phyloP scores from a whole-genome alignment of 2,888 invertebrate genomes.

The Ptilodon capucinus region DNA sequence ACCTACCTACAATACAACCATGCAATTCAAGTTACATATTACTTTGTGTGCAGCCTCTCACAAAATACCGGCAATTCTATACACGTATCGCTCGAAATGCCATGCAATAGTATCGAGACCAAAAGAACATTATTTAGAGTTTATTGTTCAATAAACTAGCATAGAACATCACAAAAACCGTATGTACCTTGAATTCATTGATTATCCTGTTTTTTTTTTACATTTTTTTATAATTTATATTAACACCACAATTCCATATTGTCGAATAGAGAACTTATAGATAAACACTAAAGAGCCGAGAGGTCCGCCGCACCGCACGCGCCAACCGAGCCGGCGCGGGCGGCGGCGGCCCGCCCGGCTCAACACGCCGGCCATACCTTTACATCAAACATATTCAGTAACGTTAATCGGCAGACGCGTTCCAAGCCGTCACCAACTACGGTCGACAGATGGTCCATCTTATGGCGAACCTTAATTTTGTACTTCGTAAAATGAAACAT shows the following conservation, averaged over 20 bases:
- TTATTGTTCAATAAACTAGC: conserved; percentile 10
- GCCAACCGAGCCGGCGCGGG: too few species aligned
- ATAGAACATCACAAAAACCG: conserved; percentile 36
- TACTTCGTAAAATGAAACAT: conserved; percentile 36
- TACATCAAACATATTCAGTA: conserved; percentile 15
- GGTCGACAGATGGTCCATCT: too few species aligned
- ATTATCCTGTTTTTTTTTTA: conserved; percentile 56
- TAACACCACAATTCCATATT: conserved; percentile 70
- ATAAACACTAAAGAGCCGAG: conserved; percentile 19
- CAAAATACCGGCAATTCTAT: conserved; percentile 35
- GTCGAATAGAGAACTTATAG: conserved; percentile 52
- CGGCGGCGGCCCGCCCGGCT: conserved; percentile 4
- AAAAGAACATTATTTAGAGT: conserved; percentile 49
- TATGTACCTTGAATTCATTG: conserved; percentile 46
- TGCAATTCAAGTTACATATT: conserved; percentile 52
- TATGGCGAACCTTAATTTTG: conserved; percentile 36
- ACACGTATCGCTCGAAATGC: conserved; percentile 40
- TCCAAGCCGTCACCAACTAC: too few species aligned
- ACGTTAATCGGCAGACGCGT: background rate
- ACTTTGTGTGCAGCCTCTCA: conserved; percentile 29
- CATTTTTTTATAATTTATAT: conserved; percentile 62
- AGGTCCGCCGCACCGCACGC: background rate
- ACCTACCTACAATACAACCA: conserved; percentile 12
- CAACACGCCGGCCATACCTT: conserved; percentile 19
- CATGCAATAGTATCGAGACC: conserved; percentile 37